A percentile compares a stretch with the other conserved stretches of the same genome.
Evolutionary conservation across 2,113 vertebrate genomes (phyloP).

Genomic region (Dendrocopos noguchii): DNA sequence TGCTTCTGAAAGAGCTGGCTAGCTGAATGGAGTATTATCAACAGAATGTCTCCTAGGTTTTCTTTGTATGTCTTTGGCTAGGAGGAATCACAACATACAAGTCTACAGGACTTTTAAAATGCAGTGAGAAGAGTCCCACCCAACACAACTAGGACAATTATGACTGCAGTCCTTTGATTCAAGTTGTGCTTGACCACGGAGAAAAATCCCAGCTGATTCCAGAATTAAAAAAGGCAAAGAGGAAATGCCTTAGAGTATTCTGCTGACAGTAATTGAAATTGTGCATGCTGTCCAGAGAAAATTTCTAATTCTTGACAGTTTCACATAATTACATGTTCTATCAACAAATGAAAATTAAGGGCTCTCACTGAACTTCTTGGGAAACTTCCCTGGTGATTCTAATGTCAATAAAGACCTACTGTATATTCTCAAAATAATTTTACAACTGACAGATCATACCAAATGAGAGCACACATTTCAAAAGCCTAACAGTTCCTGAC

Average conservation of each 20-base stretch:
- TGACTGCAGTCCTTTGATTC: not conserved
- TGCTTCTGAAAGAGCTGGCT: not conserved
- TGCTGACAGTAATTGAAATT: not conserved
- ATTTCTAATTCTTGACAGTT: not conserved
- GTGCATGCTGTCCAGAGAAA: not conserved
- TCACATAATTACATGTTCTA: not conserved
- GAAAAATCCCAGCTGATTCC: not conserved
- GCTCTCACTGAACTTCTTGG: not conserved
- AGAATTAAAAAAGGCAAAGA: not conserved
- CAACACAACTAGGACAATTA: not conserved
- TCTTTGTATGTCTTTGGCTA: not conserved
- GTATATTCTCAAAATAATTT: not conserved
- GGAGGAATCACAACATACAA: not conserved
- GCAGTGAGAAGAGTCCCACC: not conserved
- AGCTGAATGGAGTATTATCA: not conserved
- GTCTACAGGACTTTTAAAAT: not conserved
- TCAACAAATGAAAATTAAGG: not conserved
- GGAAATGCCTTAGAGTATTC: not conserved
- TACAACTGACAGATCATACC: not conserved
- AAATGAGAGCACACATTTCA: not conserved
- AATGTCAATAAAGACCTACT: not conserved
- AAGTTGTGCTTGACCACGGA: not conserved
- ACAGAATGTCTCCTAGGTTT: not conserved
- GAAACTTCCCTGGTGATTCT: not conserved
- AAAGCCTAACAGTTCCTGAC: not conserved